A percentile compares a stretch with the other conserved stretches of the same genome.
phyloP scores from a whole-genome alignment of 92 coral and sea anemone genomes.

The Palythoa grandis region DNA sequence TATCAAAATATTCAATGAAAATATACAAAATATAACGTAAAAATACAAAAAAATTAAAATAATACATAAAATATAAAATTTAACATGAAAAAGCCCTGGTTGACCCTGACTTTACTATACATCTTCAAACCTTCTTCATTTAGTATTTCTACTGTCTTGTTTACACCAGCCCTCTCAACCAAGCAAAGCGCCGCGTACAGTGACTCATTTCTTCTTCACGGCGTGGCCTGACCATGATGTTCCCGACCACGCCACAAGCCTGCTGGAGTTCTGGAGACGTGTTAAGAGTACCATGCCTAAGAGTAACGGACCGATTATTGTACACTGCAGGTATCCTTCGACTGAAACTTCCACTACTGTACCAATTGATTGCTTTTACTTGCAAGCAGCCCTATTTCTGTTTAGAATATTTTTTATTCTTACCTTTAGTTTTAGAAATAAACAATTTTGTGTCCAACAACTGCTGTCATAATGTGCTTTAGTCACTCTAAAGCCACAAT shows the following conservation, averaged over 20 bases:
- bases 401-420: no score
- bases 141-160: background rate
- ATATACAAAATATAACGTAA: no score
- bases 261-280: constrained; percentile 68
- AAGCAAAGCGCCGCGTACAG: background rate
- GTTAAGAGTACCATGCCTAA: constrained; percentile 43
- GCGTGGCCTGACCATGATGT: constrained; percentile 72
- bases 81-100: no score
- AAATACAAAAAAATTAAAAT: no score
- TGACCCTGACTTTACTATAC: background rate
- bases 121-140: background rate
- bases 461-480: no score
- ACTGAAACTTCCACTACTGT: background rate
- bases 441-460: background rate
- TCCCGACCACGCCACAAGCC: constrained; percentile 70
- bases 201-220: constrained; percentile 54
- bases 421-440: background rate
- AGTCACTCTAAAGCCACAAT: no score
- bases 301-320: constrained; percentile 61
- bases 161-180: constrained; percentile 10
- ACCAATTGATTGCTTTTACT: no score
- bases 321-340: constrained; percentile 75
- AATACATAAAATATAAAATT: no score
- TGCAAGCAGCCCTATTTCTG: no score
- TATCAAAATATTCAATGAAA: no score